Conservation (phyloP, 2,797 vertebrate genomes). For the Propithecus perrieri region DNA sequence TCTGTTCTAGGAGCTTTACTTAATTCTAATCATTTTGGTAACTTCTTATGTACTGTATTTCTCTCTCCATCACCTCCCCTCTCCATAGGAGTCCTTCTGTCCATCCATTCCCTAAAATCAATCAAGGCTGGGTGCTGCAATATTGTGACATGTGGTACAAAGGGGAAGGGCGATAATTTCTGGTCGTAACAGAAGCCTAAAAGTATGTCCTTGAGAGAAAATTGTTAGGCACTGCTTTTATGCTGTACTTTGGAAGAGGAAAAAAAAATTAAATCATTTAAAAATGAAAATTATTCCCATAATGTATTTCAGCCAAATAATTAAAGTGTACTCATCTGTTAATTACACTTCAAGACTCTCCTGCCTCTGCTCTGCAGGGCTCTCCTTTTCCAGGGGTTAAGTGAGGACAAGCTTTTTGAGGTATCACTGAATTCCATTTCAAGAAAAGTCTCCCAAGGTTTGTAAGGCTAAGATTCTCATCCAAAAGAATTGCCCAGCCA, state of each 20-base stretch:
- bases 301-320: conserved; percentile 60
- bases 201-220: conserved; percentile 10
- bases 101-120: background rate
- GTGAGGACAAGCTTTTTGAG: conserved; percentile 44
- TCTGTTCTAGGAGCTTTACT: background rate
- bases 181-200: background rate
- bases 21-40: background rate
- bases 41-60: background rate
- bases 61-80: background rate
- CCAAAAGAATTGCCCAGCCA: conserved; percentile 42
- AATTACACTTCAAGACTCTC: conserved; percentile 47
- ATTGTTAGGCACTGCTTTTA: background rate
- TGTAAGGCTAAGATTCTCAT: conserved; percentile 9
- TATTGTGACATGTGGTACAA: background rate
- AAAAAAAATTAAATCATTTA: conserved; percentile 2
- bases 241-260: background rate
- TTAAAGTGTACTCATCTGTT: conserved; percentile 48
- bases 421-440: conserved; percentile 31
- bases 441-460: conserved; percentile 20
- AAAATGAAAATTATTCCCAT: conserved; percentile 55
- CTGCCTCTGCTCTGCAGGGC: background rate
- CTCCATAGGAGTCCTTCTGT: background rate
- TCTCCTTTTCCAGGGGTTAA: conserved; percentile 14
- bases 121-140: background rate
- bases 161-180: background rate